Percentiles rank a stretch among this genome's conserved stretches.
Evolutionary conservation across 2,888 invertebrate species (phyloP).

Genomic region (Oithona nana): DNA sequence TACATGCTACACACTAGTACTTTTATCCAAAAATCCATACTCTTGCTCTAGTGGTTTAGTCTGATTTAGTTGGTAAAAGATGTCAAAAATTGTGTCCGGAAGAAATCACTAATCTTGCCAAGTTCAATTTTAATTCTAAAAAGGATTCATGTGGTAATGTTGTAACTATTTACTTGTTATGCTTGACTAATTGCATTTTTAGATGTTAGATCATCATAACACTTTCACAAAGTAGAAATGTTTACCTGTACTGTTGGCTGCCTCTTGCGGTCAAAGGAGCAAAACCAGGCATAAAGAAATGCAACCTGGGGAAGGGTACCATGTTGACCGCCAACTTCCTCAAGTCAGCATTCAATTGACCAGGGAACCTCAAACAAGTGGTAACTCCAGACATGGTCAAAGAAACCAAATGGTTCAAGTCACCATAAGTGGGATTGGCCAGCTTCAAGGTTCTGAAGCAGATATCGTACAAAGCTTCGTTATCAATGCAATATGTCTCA

Average conservation of each 20-base stretch:
- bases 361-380: constrained; percentile 75
- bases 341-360: constrained; percentile 78
- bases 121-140: too few relatives aligned
- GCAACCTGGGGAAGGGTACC: constrained; percentile 90
- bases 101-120: too few relatives aligned
- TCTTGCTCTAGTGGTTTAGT: too few relatives aligned
- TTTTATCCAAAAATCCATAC: too few relatives aligned
- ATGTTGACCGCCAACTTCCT: constrained; percentile 84
- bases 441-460: constrained; percentile 37
- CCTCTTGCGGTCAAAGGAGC: constrained; percentile 77
- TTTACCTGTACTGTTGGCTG: constrained; percentile 71
- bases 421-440: constrained; percentile 33
- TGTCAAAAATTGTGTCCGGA: too few relatives aligned
- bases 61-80: too few relatives aligned
- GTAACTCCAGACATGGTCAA: constrained; percentile 67
- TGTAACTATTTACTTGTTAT: too few relatives aligned
- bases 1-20: too few relatives aligned
- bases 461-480: constrained; percentile 36
- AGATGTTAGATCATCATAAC: too few relatives aligned
- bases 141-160: too few relatives aligned
- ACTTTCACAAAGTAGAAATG: too few relatives aligned
- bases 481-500: constrained; percentile 36
- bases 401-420: constrained; percentile 29
- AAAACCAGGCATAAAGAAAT: constrained; percentile 91
- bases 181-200: too few relatives aligned